Base-by-base conservation (phyloP, 2,888 invertebrate species). In the Crocallis elinguaria region DNA sequence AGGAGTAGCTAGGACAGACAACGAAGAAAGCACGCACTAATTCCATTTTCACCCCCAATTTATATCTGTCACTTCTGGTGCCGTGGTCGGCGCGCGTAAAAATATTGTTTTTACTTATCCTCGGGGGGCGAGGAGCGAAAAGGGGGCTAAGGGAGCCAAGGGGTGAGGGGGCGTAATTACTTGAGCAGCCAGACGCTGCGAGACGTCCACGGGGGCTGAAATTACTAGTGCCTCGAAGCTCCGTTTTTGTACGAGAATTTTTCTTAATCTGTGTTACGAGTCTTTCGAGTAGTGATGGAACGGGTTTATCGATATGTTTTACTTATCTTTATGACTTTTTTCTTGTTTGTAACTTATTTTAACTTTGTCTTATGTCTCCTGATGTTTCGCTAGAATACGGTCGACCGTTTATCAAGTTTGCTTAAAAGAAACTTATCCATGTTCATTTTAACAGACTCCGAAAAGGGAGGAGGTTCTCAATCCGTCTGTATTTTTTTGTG, bases 41-140 rank as follows among this genome's bases (percentile, higher is more conserved):
- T 88, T 83, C 82, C 83, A 85, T 86, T 86, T 83, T 76, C 83
- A 72, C 77, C 76, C 82, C 82, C 86, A 87, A 88, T 88, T 88
- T 88, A 88, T 88, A 86, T 84, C 85, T 86, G 88, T 88, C 88
- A 86, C 86, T 88, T 85, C 80, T 82, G 86, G 79, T 83, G 82
- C 75, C 77, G 75, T 81, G 85, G 82, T 79, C 83, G 79, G 79
- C 71, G 74, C 80, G 82, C 81, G 87, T 86, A 88, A 88, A 89
- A 89, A 90, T 89, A 90, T 88, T 89, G 88, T 89, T 90, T 89
- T 89, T 88, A 88, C 88, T 88, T 89, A 89, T 87, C 88, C 87
- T 77, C 69, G 60, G 63, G 66, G 77, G 76, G 74, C 52, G 70
- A 59, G 51, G 60, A 33, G 64, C 62, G 51, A 21, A 45, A 13